Evolutionary conservation across 2,888 invertebrate species (phyloP).

Genomic region (Chorisops tibialis): DNA sequence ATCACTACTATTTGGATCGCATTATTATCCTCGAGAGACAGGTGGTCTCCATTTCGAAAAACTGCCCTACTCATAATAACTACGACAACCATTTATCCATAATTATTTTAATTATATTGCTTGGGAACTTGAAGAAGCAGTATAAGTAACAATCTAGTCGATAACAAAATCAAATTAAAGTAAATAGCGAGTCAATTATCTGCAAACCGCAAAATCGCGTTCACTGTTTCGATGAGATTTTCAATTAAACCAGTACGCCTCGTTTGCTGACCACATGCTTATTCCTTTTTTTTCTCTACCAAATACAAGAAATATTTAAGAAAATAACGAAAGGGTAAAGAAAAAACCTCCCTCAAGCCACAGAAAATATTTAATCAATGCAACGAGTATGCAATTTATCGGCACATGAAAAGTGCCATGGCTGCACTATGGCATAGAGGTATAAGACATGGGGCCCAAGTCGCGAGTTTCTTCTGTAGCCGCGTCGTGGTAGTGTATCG

Average conservation of each 20-base stretch:
- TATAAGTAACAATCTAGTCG: no score
- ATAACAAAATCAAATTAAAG: not conserved
- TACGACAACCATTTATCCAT: no score
- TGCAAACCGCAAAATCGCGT: constrained; percentile 14
- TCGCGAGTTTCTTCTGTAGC: no score
- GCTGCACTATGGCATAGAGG: not conserved
- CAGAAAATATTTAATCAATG: constrained; percentile 25
- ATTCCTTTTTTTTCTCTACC: no score
- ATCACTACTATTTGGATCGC: no score
- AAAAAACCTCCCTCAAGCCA: constrained; percentile 6
- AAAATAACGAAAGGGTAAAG: not conserved
- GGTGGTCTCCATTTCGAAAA: no score
- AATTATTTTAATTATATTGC: no score
- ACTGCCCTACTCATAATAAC: no score
- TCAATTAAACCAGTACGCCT: constrained; percentile 18
- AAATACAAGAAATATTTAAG: not conserved
- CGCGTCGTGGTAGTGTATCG: not conserved
- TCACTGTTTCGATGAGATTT: constrained; percentile 15
- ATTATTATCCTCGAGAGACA: no score
- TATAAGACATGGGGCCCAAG: not conserved
- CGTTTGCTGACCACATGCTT: constrained; percentile 18
- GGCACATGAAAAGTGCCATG: constrained; percentile 17
- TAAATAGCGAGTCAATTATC: constrained; percentile 16
- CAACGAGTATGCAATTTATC: constrained; percentile 15
- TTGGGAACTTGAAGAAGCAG: no score